These are phyloP conservation scores for Takifugu rubripes DNA, from an alignment of 2,797 vertebrate species.

Conservation along the genomic window DNA sequence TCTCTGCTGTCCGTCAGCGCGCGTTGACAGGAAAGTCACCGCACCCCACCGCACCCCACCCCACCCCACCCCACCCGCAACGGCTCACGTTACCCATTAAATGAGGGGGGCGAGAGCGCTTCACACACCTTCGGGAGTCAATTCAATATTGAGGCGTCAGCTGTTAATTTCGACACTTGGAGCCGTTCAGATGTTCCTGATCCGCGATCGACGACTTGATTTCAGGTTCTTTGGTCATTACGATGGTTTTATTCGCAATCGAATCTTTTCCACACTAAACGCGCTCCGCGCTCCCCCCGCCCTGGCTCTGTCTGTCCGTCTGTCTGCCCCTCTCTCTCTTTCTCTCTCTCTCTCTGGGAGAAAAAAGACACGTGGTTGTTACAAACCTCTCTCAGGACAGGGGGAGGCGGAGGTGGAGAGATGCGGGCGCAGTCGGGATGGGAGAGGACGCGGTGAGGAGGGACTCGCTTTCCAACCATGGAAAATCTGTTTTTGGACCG, in stretches of 20 bases:
- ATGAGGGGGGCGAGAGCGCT: neutral
- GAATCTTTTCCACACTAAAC: too few relatives aligned
- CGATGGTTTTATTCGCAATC: too few relatives aligned
- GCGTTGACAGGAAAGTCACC: conserved; percentile 27
- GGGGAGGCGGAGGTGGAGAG: conserved; percentile 68
- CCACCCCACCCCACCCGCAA: neutral
- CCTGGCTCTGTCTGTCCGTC: too few relatives aligned
- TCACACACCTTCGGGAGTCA: too few relatives aligned
- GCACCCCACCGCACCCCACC: neutral
- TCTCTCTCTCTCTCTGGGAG: neutral
- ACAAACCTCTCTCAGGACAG: conserved; percentile 66
- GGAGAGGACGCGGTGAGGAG: conserved; percentile 56
- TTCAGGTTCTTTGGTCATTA: too few relatives aligned
- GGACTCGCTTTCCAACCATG: conserved; percentile 46
- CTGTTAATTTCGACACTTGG: too few relatives aligned
- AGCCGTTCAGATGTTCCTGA: too few relatives aligned
- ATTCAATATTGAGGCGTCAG: too few relatives aligned
- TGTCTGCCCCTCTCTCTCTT: neutral
- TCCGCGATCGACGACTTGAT: too few relatives aligned
- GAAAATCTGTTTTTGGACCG: conserved; percentile 35
- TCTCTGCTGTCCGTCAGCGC: conserved; percentile 14
- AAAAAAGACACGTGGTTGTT: conserved; percentile 71
- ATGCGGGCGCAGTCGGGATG: conserved; percentile 67
- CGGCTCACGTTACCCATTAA: neutral
- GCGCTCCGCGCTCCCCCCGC: too few relatives aligned